Evolutionary conservation across 1,140 invertebrate species (phyloP).

Genomic region (Drosophila ercepeae): DNA sequence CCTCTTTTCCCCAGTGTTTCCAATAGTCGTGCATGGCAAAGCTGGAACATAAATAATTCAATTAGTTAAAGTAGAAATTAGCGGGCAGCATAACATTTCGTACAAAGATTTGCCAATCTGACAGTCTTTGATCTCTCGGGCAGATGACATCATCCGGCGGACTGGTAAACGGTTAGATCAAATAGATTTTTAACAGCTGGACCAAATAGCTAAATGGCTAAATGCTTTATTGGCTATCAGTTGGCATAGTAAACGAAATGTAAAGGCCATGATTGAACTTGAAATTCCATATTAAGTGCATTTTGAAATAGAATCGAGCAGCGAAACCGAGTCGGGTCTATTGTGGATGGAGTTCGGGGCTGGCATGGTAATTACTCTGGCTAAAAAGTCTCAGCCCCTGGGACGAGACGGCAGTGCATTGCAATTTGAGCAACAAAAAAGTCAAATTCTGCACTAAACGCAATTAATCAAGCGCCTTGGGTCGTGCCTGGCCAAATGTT

Average conservation of each 20-base stretch:
- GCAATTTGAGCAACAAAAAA: constrained; percentile 78
- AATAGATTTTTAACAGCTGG: constrained; percentile 46
- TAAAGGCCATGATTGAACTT: constrained; percentile 54
- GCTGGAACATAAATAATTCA: constrained; percentile 50
- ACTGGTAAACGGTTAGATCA: constrained; percentile 42
- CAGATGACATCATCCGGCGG: constrained; percentile 48
- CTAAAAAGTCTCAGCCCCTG: constrained; percentile 30
- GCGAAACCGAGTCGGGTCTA: constrained; percentile 34
- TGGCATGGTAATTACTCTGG: constrained; percentile 74
- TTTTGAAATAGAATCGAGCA: constrained; percentile 66
- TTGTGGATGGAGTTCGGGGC: constrained; percentile 4
- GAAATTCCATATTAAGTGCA: constrained; percentile 81
- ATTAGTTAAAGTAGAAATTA: constrained; percentile 55
- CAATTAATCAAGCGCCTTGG: constrained; percentile 74
- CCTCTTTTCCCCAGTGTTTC: constrained; percentile 16
- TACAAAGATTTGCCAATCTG: constrained; percentile 55
- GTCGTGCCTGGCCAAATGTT: constrained; percentile 80
- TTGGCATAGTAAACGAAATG: constrained; percentile 15
- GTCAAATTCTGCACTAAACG: constrained; percentile 74
- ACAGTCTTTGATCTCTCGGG: constrained; percentile 53
- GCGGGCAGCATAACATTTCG: constrained; percentile 30
- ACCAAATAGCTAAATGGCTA: constrained; percentile 36
- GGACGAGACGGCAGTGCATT: constrained; percentile 15
- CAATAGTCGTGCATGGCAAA: constrained; percentile 8
- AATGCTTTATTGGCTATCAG: constrained; percentile 44